Evolutionary conservation across 2,888 invertebrate species (phyloP).

Genomic region (Copidosoma aretas): DNA sequence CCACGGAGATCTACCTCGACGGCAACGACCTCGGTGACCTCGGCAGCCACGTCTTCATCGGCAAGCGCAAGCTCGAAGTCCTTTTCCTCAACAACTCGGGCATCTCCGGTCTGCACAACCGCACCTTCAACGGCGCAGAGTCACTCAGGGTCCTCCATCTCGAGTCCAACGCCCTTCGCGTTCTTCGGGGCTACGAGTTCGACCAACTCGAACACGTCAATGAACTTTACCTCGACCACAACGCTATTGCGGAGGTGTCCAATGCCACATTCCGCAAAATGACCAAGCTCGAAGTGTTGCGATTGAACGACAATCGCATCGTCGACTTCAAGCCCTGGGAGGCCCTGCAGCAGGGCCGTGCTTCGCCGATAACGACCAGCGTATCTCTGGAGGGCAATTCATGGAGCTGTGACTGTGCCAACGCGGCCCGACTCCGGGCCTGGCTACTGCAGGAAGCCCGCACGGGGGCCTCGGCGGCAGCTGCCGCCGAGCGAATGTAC

Average conservation of each 20-base stretch:
- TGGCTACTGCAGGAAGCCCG: constrained; percentile 75
- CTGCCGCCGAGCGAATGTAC: constrained; percentile 70
- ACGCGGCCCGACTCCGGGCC: constrained; percentile 72
- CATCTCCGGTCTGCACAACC: constrained; percentile 77
- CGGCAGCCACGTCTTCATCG: constrained; percentile 85
- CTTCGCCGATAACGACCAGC: constrained; percentile 65
- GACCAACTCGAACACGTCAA: constrained; percentile 76
- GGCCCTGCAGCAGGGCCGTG: constrained; percentile 60
- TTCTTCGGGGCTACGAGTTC: constrained; percentile 79
- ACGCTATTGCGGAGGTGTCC: constrained; percentile 75
- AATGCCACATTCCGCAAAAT: constrained; percentile 80
- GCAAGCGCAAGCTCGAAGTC: constrained; percentile 80
- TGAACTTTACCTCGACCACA: constrained; percentile 79
- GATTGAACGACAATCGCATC: constrained; percentile 80
- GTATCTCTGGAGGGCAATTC: constrained; percentile 79
- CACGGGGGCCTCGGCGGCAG: constrained; percentile 64
- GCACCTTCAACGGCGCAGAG: constrained; percentile 82
- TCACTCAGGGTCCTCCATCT: constrained; percentile 77
- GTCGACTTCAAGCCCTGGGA: constrained; percentile 78
- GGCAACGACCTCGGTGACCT: constrained; percentile 81
- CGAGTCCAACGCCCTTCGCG: constrained; percentile 76
- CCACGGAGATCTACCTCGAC: constrained; percentile 85
- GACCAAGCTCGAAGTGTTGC: constrained; percentile 74
- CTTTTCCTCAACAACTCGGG: constrained; percentile 81
- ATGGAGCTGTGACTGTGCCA: constrained; percentile 84